These are phyloP conservation scores for Lutraria rhynchaena DNA, from an alignment of 1,140 invertebrate species.

Conservation along the genomic window DNA sequence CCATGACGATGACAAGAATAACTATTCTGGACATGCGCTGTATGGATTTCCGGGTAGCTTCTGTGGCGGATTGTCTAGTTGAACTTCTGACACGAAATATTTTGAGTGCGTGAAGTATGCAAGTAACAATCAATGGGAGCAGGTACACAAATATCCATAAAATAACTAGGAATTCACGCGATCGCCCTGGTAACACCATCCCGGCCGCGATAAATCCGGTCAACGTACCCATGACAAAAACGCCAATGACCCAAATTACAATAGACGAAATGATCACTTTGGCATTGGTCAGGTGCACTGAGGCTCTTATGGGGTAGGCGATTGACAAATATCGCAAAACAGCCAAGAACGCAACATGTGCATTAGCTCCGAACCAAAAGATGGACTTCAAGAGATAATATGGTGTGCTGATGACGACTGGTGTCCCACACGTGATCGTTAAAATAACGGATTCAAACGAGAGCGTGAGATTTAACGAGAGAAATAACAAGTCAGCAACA, in stretches of 20 bases:
- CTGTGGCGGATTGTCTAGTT: conserved; percentile 17
- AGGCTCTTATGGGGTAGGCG: conserved; percentile 4
- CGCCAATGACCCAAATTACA: conserved; percentile 16
- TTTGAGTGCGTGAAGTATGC: conserved; percentile 26
- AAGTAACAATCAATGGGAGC: conserved; percentile 23
- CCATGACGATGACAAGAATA: conserved; percentile 38
- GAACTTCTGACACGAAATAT: conserved; percentile 24
- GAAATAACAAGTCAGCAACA: conserved; percentile 36
- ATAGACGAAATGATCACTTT: conserved; percentile 16
- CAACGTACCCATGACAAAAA: conserved; percentile 22
- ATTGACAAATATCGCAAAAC: conserved; percentile 40
- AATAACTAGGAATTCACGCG: conserved; percentile 8
- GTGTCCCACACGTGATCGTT: background rate
- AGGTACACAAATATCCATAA: conserved; percentile 42
- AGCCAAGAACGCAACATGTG: conserved; percentile 38
- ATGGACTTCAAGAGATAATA: conserved; percentile 28
- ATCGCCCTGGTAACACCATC: background rate
- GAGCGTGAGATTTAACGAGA: background rate
- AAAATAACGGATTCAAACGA: conserved; percentile 20
- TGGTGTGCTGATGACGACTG: background rate
- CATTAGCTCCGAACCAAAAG: conserved; percentile 31
- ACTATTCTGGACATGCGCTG: conserved; percentile 54
- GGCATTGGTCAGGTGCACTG: background rate
- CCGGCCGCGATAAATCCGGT: background rate
- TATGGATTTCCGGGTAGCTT: conserved; percentile 32